A percentile compares a stretch with the other conserved stretches of the same genome.
These are phyloP conservation scores for Dryoscopus gambensis DNA, from an alignment of 2,113 vertebrate genomes.

Conservation along the genomic window DNA sequence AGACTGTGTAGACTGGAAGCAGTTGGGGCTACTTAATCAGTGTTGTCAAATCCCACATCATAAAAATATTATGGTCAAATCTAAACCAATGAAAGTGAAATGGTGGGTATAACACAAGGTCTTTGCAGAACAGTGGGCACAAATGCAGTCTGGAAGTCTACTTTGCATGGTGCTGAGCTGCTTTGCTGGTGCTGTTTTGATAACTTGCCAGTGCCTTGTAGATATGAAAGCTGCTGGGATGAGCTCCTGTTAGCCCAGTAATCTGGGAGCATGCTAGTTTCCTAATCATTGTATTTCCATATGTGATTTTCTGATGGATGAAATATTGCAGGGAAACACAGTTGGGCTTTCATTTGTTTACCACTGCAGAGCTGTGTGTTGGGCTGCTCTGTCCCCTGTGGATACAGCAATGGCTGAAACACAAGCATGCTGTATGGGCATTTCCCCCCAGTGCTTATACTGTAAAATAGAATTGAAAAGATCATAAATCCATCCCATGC, in stretches of 20 bases:
- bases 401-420: background rate
- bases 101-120: background rate
- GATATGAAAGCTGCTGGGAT: conserved; percentile 7
- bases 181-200: background rate
- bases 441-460: background rate
- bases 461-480: background rate
- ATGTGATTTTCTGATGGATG: background rate
- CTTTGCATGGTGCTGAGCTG: background rate
- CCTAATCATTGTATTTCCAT: background rate
- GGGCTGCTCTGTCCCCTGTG: background rate
- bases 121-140: background rate
- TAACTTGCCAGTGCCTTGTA: background rate
- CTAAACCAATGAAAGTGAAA: background rate
- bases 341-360: background rate
- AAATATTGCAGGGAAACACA: background rate
- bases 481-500: background rate
- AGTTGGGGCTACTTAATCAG: background rate
- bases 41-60: background rate
- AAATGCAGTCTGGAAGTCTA: background rate
- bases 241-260: background rate
- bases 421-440: background rate
- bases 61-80: conserved; percentile 18
- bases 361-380: background rate
- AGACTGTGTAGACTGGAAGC: background rate
- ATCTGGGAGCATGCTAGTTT: background rate